A percentile compares a stretch with the other conserved stretches of the same genome.
Evolutionary conservation across 2,797 vertebrate genomes (phyloP).

Genomic region (Neosalanx taihuensis): DNA sequence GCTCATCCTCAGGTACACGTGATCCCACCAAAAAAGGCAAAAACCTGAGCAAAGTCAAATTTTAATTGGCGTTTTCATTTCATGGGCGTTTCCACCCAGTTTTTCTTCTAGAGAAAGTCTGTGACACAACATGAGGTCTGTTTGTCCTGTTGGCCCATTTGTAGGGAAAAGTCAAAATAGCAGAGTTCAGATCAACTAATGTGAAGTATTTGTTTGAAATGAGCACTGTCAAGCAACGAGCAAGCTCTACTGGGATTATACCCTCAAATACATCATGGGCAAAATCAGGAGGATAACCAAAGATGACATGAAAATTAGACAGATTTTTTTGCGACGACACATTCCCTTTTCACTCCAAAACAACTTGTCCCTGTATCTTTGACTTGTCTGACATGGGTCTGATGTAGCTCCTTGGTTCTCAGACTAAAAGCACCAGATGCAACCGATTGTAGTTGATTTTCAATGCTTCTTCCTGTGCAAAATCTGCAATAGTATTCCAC

Average conservation of each 20-base stretch:
- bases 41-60: slow-evolving; percentile 21
- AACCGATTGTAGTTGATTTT: slow-evolving; percentile 12
- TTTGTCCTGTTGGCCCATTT: slow-evolving; percentile 19
- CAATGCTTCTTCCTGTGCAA: slow-evolving; percentile 2
- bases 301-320: slow-evolving; percentile 16
- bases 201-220: slow-evolving; percentile 18
- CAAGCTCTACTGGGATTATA: slow-evolving; percentile 13
- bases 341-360: slow-evolving; percentile 23
- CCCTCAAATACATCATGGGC: slow-evolving; percentile 14
- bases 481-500: slow-evolving; percentile 10
- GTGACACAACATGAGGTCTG: slow-evolving; percentile 9
- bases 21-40: slow-evolving; percentile 27
- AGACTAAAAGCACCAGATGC: slow-evolving; percentile 20
- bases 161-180: slow-evolving; percentile 21
- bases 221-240: slow-evolving; percentile 16
- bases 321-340: slow-evolving; percentile 21
- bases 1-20: slow-evolving; percentile 21
- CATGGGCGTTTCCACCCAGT: slow-evolving; percentile 9
- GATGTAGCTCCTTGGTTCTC: slow-evolving; percentile 18
- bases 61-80: background rate
- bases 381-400: slow-evolving; percentile 14
- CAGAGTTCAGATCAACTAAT: slow-evolving; percentile 2
- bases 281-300: slow-evolving; percentile 26
- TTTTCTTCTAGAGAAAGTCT: background rate
- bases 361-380: background rate